These are phyloP conservation scores for Netelia fuscicornis DNA, from an alignment of 2,888 invertebrate genomes.

Conservation along the genomic window DNA sequence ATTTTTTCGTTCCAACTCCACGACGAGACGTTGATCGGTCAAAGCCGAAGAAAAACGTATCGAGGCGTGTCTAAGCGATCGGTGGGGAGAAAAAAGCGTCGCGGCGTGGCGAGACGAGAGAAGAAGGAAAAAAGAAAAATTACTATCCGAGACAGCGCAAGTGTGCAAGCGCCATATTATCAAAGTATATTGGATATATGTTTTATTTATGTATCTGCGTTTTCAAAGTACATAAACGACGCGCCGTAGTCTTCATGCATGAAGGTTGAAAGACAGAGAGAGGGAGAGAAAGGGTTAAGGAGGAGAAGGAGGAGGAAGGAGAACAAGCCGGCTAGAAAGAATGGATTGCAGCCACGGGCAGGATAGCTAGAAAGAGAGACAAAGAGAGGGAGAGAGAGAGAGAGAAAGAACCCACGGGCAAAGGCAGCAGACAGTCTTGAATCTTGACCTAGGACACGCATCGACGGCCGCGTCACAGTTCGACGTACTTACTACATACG, in stretches of 20 bases:
- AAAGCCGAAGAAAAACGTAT: too few relatives aligned
- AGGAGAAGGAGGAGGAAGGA: neutral
- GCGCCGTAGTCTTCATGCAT: slow-evolving; percentile 36
- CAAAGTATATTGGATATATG: slow-evolving; percentile 35
- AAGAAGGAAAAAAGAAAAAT: neutral
- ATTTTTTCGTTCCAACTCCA: too few relatives aligned
- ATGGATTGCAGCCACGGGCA: slow-evolving; percentile 48
- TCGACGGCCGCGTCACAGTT: slow-evolving; percentile 80
- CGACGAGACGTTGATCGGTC: too few relatives aligned
- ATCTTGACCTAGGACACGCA: slow-evolving; percentile 84
- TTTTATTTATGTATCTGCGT: slow-evolving; percentile 35
- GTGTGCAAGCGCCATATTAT: neutral
- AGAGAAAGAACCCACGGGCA: slow-evolving; percentile 65
- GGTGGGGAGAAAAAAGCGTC: neutral
- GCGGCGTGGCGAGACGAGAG: neutral
- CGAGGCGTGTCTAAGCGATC: too few relatives aligned
- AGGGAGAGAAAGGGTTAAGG: slow-evolving; percentile 11
- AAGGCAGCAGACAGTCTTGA: slow-evolving; percentile 77
- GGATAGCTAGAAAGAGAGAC: slow-evolving; percentile 40
- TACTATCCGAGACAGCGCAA: neutral
- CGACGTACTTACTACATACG: slow-evolving; percentile 74
- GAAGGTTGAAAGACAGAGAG: slow-evolving; percentile 46
- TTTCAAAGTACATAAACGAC: slow-evolving; percentile 33
- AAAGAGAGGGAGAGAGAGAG: neutral
- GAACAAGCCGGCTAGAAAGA: slow-evolving; percentile 76